Conservation (phyloP, 2,113 vertebrate genomes). For the Ochotona curzoniae region DNA sequence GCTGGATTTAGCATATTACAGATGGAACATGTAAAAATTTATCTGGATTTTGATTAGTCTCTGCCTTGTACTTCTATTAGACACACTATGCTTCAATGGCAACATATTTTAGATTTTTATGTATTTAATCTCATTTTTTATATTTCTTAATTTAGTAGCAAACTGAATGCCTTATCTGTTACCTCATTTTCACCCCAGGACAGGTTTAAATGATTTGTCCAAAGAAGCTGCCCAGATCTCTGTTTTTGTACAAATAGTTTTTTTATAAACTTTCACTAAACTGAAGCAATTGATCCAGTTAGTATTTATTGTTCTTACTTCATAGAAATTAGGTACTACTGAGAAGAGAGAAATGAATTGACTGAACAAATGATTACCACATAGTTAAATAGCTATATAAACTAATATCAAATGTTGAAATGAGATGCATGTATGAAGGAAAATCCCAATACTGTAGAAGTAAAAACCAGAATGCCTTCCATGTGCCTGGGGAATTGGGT, state of each 20-base stretch:
- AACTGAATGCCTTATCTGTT: neutral
- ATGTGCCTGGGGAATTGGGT: neutral
- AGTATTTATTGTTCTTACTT: neutral
- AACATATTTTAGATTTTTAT: conserved; percentile 16
- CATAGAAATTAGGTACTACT: neutral
- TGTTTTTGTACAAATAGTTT: neutral
- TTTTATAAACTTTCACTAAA: neutral
- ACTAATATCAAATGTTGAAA: neutral
- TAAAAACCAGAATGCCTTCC: neutral
- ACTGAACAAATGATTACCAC: neutral
- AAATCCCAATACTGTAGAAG: neutral
- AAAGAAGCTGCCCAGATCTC: neutral
- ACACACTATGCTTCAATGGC: neutral
- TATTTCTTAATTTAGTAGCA: conserved; percentile 11
- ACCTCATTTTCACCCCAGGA: neutral
- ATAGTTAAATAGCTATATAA: conserved; percentile 1
- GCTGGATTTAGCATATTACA: neutral
- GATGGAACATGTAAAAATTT: neutral
- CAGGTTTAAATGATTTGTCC: neutral
- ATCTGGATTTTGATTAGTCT: conserved; percentile 16
- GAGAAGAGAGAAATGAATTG: neutral
- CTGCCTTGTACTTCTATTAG: neutral
- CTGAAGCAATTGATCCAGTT: neutral
- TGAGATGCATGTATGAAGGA: neutral
- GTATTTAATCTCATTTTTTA: neutral